phyloP scores from a whole-genome alignment of 1,140 invertebrate species.

The Drosophila parvula region DNA sequence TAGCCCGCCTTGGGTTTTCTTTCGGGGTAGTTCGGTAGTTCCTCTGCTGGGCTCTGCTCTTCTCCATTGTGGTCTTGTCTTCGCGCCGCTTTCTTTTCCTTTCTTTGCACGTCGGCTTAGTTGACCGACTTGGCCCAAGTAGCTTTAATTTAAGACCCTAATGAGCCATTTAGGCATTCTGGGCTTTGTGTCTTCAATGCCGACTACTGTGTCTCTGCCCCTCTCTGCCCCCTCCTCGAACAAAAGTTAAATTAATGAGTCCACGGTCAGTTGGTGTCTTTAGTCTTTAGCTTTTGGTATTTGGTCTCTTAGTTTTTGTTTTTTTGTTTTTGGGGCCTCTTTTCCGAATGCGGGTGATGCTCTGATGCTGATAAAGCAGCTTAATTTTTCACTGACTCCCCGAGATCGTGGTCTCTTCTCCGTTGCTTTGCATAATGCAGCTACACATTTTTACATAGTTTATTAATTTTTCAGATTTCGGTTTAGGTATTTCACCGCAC shows the following conservation, averaged over 20 bases:
- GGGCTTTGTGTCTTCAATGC: constrained; percentile 78
- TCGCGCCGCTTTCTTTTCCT: constrained; percentile 50
- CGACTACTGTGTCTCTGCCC: constrained; percentile 72
- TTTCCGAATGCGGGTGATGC: constrained; percentile 71
- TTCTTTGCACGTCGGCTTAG: constrained; percentile 48
- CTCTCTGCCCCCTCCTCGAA: constrained; percentile 1
- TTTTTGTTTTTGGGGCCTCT: constrained; percentile 33
- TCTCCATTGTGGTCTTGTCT: constrained; percentile 48
- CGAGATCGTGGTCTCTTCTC: constrained; percentile 32
- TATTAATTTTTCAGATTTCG: constrained; percentile 68
- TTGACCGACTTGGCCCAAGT: constrained; percentile 75
- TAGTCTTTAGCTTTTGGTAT: constrained; percentile 28
- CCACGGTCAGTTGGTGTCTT: constrained; percentile 61
- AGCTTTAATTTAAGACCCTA: constrained; percentile 80
- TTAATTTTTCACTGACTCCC: constrained; percentile 72
- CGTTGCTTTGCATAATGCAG: constrained; percentile 74
- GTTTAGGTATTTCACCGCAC: constrained; percentile 27
- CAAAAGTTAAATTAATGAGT: constrained; percentile 74
- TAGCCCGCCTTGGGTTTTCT: constrained; percentile 24
- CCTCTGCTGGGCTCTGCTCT: constrained; percentile 12
- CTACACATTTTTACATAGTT: constrained; percentile 63
- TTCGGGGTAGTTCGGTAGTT: constrained; percentile 39
- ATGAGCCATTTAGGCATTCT: constrained; percentile 80
- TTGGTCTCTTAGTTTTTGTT: constrained; percentile 8
- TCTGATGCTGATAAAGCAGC: constrained; percentile 71